phyloP scores from a whole-genome alignment of 2,888 invertebrate genomes.

The Campoplex nolae region DNA sequence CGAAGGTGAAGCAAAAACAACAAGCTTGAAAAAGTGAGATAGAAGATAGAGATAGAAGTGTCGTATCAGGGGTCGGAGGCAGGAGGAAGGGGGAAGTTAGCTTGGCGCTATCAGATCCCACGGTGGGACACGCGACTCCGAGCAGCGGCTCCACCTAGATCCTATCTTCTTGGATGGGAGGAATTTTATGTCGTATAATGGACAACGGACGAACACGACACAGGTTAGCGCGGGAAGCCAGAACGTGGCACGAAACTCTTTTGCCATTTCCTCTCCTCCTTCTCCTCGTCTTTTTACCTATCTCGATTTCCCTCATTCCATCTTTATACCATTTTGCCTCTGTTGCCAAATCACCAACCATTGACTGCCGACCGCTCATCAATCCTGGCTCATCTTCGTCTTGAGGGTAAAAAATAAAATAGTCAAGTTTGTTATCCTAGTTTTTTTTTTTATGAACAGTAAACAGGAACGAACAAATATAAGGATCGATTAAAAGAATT shows the following conservation, averaged over 20 bases:
- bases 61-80: slow-evolving; percentile 50
- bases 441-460: background rate
- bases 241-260: slow-evolving; percentile 67
- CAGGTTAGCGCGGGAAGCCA: slow-evolving; percentile 52
- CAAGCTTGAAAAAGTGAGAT: slow-evolving; percentile 62
- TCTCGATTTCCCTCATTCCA: slow-evolving; percentile 44
- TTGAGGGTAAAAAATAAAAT: slow-evolving; percentile 47
- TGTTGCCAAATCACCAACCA: slow-evolving; percentile 27
- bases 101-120: slow-evolving; percentile 81
- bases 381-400: slow-evolving; percentile 4
- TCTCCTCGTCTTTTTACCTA: slow-evolving; percentile 21
- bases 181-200: slow-evolving; percentile 84
- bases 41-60: slow-evolving; percentile 61
- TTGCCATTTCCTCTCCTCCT: slow-evolving; percentile 48
- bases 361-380: slow-evolving; percentile 9
- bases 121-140: slow-evolving; percentile 83
- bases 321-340: slow-evolving; percentile 49
- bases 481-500: slow-evolving; percentile 16
- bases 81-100: slow-evolving; percentile 71
- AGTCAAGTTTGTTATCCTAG: slow-evolving; percentile 17
- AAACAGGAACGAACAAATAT: slow-evolving; percentile 28
- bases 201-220: slow-evolving; percentile 74
- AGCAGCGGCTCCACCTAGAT: slow-evolving; percentile 75
- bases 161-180: slow-evolving; percentile 82
- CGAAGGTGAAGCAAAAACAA: slow-evolving; percentile 44